Percentiles rank a stretch among this genome's conserved stretches.
Conservation (phyloP, 2,888 invertebrate genomes). For the Pollenia labialis region DNA sequence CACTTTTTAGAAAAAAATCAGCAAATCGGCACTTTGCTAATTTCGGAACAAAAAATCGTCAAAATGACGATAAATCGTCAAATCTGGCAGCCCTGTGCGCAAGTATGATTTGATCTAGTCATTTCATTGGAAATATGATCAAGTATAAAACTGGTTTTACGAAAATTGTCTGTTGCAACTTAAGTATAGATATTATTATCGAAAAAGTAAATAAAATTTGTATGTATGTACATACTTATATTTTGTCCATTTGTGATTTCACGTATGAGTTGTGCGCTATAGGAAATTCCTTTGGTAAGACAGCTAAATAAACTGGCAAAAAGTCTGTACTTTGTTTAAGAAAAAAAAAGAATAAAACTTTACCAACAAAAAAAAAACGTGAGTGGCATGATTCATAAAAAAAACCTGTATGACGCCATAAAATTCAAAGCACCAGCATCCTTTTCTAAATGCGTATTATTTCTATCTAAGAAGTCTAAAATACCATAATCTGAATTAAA, state of each 20-base stretch:
- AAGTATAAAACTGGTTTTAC: too few relatives aligned
- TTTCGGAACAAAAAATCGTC: too few relatives aligned
- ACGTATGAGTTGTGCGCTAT: background rate
- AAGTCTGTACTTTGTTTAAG: slow-evolving; percentile 11
- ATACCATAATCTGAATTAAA: slow-evolving; percentile 6
- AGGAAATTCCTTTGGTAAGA: slow-evolving; percentile 11
- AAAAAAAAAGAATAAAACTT: background rate
- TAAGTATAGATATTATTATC: too few relatives aligned
- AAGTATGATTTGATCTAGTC: too few relatives aligned
- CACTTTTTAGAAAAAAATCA: too few relatives aligned
- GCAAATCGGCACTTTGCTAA: too few relatives aligned
- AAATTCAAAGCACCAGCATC: slow-evolving; percentile 48
- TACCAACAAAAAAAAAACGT: background rate
- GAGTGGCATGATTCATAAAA: slow-evolving; percentile 44
- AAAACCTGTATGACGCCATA: slow-evolving; percentile 49
- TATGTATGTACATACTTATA: too few relatives aligned
- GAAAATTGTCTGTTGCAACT: too few relatives aligned
- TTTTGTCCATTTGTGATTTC: background rate
- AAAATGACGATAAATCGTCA: too few relatives aligned
- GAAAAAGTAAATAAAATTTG: too few relatives aligned
- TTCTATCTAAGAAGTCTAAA: slow-evolving; percentile 25
- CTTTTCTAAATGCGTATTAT: slow-evolving; percentile 53
- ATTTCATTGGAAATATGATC: too few relatives aligned
- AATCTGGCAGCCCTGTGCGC: too few relatives aligned
- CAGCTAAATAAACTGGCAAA: background rate